These are phyloP conservation scores for Pomatorhinus ruficollis DNA, from an alignment of 2,113 vertebrate genomes.

Conservation along the genomic window DNA sequence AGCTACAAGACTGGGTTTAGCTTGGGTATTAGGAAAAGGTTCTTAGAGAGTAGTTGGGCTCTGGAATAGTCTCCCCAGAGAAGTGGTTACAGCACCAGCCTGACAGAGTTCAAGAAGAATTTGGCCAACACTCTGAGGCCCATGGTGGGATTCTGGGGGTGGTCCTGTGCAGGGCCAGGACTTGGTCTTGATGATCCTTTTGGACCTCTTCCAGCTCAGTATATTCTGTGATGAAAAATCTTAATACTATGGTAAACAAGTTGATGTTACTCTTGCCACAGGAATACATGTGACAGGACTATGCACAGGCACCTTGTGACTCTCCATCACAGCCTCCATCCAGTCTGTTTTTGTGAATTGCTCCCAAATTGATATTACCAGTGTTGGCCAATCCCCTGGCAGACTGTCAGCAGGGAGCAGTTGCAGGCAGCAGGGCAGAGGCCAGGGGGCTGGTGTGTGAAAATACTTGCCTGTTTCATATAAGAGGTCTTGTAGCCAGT, in stretches of 20 bases:
- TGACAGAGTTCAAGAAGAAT: background rate
- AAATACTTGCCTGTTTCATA: background rate
- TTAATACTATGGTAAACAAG: background rate
- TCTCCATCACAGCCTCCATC: background rate
- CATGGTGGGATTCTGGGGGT: background rate
- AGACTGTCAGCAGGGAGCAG: background rate
- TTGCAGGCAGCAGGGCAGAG: background rate
- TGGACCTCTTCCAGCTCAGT: background rate
- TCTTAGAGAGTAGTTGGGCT: background rate
- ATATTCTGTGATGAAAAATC: background rate
- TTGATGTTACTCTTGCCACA: background rate
- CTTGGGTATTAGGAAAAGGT: background rate
- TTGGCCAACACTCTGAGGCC: background rate
- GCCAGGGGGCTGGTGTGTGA: background rate
- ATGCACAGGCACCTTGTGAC: background rate
- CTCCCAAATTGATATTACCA: background rate
- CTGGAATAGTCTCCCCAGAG: background rate
- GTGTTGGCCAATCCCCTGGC: background rate
- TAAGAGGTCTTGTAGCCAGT: background rate
- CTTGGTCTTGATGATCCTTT: background rate
- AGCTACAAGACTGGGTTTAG: background rate
- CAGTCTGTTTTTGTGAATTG: background rate
- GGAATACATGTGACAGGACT: background rate
- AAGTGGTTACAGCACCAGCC: background rate
- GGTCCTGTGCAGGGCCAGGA: background rate